Percentiles rank a stretch among this genome's conserved stretches.
phyloP scores from a whole-genome alignment of 2,113 vertebrate genomes.

The Rattus norvegicus region GRCr8 NC_086026.1:67881501-67882000 shows the following conservation, averaged over 20 bases:
- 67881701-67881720: neutral
- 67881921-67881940: neutral
- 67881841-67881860: neutral
- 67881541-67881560: neutral
- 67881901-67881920: neutral
- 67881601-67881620: neutral
- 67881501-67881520: neutral
- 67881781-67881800: neutral
- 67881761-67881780: neutral
- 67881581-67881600: neutral
- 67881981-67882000: neutral
- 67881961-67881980: neutral
- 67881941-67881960: neutral
- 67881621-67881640: neutral
- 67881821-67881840: neutral
- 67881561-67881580: neutral
- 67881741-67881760: neutral
- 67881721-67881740: neutral
- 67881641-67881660: neutral
- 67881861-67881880: neutral
- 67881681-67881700: neutral
- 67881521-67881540: neutral
- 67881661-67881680: neutral
- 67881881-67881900: neutral
- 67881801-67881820: neutral